Conservation (phyloP, 2,888 invertebrate genomes). For the Apoda limacodes region DNA sequence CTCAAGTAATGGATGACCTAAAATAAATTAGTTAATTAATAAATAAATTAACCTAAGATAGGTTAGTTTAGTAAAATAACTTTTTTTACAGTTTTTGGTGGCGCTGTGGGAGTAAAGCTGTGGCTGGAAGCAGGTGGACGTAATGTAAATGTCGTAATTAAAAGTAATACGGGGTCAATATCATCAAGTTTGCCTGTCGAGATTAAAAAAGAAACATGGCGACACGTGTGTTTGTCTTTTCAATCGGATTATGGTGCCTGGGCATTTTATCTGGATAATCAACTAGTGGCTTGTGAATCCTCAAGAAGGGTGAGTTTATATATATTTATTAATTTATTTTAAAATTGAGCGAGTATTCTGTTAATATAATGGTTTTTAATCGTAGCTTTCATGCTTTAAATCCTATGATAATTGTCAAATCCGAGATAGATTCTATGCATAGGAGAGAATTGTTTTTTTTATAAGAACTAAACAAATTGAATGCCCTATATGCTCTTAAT, state of each 20-base stretch:
- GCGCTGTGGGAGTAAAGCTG: conserved; percentile 63
- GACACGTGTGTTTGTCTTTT: conserved; percentile 76
- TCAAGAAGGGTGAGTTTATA: conserved; percentile 35
- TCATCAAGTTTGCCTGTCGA: conserved; percentile 57
- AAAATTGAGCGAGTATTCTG: too few species aligned
- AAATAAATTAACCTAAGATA: too few species aligned
- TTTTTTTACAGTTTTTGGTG: too few species aligned
- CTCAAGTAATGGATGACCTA: too few species aligned
- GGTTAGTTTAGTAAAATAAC: too few species aligned
- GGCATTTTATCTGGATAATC: conserved; percentile 72
- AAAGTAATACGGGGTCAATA: conserved; percentile 34
- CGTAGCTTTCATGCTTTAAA: too few species aligned
- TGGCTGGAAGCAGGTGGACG: conserved; percentile 72
- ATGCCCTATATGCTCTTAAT: too few species aligned
- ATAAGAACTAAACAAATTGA: too few species aligned
- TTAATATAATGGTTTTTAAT: too few species aligned
- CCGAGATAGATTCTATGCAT: conserved; percentile 1
- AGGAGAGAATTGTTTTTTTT: too few species aligned
- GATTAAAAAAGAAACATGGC: conserved; percentile 64
- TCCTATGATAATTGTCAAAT: too few species aligned
- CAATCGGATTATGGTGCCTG: conserved; percentile 71
- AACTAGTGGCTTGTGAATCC: conserved; percentile 48
- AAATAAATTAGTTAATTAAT: too few species aligned
- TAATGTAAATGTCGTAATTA: conserved; percentile 68
- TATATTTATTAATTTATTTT: background rate